A percentile compares a stretch with the other conserved stretches of the same genome.
phyloP scores from a whole-genome alignment of 2,888 invertebrate genomes.

The Seladonia tumulorum region DNA sequence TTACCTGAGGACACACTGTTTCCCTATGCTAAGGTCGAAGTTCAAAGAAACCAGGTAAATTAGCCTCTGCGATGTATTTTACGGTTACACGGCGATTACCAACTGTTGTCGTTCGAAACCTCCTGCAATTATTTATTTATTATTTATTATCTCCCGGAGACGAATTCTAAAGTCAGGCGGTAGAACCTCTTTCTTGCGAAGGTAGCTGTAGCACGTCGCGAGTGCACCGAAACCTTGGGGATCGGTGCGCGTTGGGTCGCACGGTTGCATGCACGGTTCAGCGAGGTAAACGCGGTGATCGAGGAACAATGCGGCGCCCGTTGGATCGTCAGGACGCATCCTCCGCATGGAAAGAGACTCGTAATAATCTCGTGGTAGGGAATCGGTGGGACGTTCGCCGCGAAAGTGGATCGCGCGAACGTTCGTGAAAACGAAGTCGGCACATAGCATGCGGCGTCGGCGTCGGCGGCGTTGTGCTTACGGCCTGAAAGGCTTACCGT shows the following conservation, averaged over 20 bases:
- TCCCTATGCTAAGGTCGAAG: background rate
- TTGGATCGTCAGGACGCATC: background rate
- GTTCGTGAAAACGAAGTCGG: conserved; percentile 42
- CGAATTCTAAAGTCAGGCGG: background rate
- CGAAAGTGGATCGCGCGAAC: conserved; percentile 41
- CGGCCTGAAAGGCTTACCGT: conserved; percentile 40
- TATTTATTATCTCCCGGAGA: no score
- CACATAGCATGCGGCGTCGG: background rate
- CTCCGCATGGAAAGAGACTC: background rate
- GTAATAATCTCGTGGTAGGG: background rate
- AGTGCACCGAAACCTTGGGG: background rate
- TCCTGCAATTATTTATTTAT: no score
- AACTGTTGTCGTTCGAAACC: no score
- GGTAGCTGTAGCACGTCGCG: background rate
- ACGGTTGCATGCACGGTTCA: background rate
- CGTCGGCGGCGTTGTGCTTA: conserved; percentile 16
- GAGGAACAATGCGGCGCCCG: conserved; percentile 17
- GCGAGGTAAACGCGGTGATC: conserved; percentile 14
- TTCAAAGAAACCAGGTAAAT: background rate
- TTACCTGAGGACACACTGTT: background rate
- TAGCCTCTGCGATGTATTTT: no score
- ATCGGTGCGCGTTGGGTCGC: background rate
- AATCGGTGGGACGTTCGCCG: background rate
- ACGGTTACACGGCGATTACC: no score
- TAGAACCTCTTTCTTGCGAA: background rate